A percentile compares a stretch with the other conserved stretches of the same genome.
Conservation (phyloP, 2,888 invertebrate species). For the Drosophila suboccidentalis region DNA sequence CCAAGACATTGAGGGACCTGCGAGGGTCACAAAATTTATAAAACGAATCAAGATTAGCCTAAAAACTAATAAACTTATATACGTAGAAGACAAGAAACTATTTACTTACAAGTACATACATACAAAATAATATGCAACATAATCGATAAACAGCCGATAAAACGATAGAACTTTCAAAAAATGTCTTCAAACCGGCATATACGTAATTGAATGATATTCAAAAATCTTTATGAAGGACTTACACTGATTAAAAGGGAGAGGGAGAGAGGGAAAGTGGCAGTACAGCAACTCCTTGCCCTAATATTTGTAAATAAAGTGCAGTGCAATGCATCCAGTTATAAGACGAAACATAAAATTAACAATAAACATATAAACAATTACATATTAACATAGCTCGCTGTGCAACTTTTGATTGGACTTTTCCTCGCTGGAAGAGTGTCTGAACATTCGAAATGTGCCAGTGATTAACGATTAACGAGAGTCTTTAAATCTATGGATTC, state of each 20-base stretch:
- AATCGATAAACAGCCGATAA: conserved; percentile 38
- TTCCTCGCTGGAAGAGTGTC: conserved; percentile 29
- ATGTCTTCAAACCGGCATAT: conserved; percentile 60
- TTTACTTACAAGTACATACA: conserved; percentile 58
- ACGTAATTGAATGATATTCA: conserved; percentile 82
- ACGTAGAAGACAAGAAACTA: conserved; percentile 67
- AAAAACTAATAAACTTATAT: conserved; percentile 61
- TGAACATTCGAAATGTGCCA: conserved; percentile 20
- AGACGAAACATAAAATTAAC: conserved; percentile 37
- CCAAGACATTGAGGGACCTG: conserved; percentile 63
- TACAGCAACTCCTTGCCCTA: conserved; percentile 28
- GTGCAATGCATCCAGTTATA: conserved; percentile 47
- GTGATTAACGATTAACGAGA: conserved; percentile 22
- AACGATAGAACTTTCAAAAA: conserved; percentile 42
- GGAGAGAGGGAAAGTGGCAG: conserved; percentile 1
- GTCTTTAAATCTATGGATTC: conserved; percentile 35
- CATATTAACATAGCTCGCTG: conserved; percentile 13
- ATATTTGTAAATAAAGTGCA: conserved; percentile 55
- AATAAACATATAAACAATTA: conserved; percentile 28
- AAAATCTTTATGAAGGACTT: conserved; percentile 54
- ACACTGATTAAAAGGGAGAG: conserved; percentile 13
- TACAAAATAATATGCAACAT: conserved; percentile 26
- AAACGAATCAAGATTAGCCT: conserved; percentile 52
- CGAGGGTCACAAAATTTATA: conserved; percentile 46
- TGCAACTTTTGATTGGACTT: conserved; percentile 27